Base-by-base conservation (phyloP, 2,113 vertebrate species). In the Pseudorhombus dupliciocellatus region DNA sequence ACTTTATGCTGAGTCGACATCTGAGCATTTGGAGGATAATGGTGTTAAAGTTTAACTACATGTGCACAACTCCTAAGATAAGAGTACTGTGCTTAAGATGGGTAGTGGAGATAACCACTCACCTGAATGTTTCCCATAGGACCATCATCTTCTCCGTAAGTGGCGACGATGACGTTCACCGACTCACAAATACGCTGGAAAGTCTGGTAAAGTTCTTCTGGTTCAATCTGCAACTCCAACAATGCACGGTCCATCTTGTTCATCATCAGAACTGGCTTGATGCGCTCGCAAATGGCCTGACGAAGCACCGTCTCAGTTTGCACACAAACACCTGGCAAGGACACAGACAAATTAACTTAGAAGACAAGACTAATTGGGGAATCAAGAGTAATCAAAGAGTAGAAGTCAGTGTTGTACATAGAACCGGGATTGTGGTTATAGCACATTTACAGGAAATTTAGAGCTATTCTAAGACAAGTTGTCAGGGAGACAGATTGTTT, bases 221-320 rank as follows among this genome's bases (percentile, higher is more conserved):
- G 92, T 2, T 94, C 93, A 84, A 99, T 93, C 91, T 99, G 98
- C 90, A 99, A 90, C 90, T 99, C 97, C 28, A 99, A 85, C 87
- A 99, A 89, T 0, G 97, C 97, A 2, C 96, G 93, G 92, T 99
- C 97, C 97, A 99, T 99, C 87, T 99, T 98, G 89, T 98, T 98
- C 96, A 99, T 99, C 98, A 99, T 99, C 78, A 99, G 92, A 9
- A 99, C 97, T 0, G 97, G 97, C 74, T 95, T 98, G 91, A 99
- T 99, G 22, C 98, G 93, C 90, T 98, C 97, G 0, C 93, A 94
- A 16, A 98, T 98, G 62, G 97, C 97, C 92, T 98, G 97, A 21
- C 97, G 95, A 70, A 99, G 94, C 84, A 99, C 97, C 0, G 97
- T 99, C 89, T 99, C 98, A 0, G 98, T 99, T 92, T 99, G 97